Evolutionary conservation across 1,140 invertebrate species (phyloP), one percentile per base, ranked within the genome.

Genomic region (Orussus abietinus): DNA sequence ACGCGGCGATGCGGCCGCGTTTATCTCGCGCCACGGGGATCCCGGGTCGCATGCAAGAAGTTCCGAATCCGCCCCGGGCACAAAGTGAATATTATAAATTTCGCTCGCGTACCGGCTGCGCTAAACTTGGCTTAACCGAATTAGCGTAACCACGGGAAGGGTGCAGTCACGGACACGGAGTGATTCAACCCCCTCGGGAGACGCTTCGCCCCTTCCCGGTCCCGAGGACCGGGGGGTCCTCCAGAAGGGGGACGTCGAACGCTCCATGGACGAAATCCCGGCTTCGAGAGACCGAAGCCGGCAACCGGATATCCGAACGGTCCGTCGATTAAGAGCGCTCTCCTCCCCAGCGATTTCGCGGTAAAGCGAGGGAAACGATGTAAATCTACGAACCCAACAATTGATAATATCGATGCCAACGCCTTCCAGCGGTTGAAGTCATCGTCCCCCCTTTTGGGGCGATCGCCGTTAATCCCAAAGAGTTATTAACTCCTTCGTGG

Each of bases 21-120:
- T 46, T 35, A 17, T 40, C 32, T 34, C 26, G 17, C 26, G 32
- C 18, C 26, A 30, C 9, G 17, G 3, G 20, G 1, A 26, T 46
- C 17, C 6, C 11, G 18, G 13, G 29, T 13, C 50, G 47, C 53
- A 42, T 47, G 47, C 51, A 41, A 42, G 47, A 53, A 53, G 47
- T 53, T 53, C 43, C 47, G 45, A 40, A 50, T 46, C 32, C 38
- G 30, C 29, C n/a, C n/a, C 34, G 50, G 47, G 47, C 45, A 38
- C 42, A 53, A 53, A 53, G 51, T 53, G 51, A 53, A 53, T 53
- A 53, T 53, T 53, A 53, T 53, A 48, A 53, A 51, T 53, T 44
- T 53, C 51, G 44, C 45, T 53, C 49, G 51, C 49, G 51, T 53
- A 47, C 45, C 45, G 48, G 48, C 45, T 43, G 39, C 38, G 36